Percentiles rank a stretch among this genome's conserved stretches.
Evolutionary conservation across 2,888 invertebrate species (phyloP).

Genomic region (Oscheius onirici): DNA sequence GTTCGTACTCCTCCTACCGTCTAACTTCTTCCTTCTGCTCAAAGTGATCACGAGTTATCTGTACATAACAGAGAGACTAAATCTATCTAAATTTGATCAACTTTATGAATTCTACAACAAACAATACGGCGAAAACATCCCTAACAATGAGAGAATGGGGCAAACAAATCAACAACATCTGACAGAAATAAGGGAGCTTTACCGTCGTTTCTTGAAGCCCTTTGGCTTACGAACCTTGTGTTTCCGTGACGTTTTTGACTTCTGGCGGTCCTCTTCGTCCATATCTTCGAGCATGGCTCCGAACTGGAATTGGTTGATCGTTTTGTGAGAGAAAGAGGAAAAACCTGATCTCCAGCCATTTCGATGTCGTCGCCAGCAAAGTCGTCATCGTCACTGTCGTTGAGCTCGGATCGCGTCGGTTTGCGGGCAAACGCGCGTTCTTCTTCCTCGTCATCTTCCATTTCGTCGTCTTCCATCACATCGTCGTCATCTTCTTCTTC

Average conservation of each 20-base stretch:
- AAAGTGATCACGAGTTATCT: background rate
- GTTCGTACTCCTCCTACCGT: conserved; percentile 28
- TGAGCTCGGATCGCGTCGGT: background rate
- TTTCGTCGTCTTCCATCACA: conserved; percentile 40
- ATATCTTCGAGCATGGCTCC: conserved; percentile 58
- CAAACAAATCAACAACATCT: background rate
- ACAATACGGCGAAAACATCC: background rate
- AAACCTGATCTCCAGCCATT: conserved; percentile 32
- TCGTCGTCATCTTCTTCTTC: conserved; percentile 41
- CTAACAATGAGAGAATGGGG: background rate
- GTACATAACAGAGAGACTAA: conserved; percentile 3
- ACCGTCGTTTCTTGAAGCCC: conserved; percentile 40
- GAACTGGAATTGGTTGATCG: conserved; percentile 34
- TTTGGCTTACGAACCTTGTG: conserved; percentile 33
- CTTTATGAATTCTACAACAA: background rate
- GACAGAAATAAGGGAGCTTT: background rate
- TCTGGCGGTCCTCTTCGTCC: conserved; percentile 48
- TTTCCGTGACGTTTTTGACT: conserved; percentile 34
- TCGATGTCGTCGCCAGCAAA: conserved; percentile 47
- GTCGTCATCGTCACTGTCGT: conserved; percentile 39
- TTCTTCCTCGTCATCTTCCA: conserved; percentile 44
- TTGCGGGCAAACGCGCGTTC: conserved; percentile 33
- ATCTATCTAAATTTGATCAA: too few relatives aligned
- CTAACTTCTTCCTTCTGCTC: background rate
- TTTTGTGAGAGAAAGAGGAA: background rate